phyloP scores from a whole-genome alignment of 2,113 vertebrate genomes.

The Ictalurus punctatus region DNA sequence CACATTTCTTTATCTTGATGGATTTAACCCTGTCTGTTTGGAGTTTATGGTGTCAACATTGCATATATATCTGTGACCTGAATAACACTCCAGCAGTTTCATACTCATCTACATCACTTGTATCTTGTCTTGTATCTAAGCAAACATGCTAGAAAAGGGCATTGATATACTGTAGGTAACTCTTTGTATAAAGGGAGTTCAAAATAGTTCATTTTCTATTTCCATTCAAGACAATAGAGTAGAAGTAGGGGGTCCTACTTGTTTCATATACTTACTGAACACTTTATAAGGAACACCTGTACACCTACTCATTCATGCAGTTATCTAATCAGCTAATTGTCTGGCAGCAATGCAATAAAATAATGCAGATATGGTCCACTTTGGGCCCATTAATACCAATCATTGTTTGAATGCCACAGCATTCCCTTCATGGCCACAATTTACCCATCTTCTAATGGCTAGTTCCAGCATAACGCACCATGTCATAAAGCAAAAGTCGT shows the following conservation, averaged over 20 bases:
- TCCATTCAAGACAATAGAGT: not conserved
- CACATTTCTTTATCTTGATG: slow-evolving; percentile 24
- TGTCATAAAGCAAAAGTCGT: not conserved
- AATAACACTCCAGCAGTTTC: slow-evolving; percentile 16
- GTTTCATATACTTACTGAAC: not conserved
- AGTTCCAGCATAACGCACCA: not conserved
- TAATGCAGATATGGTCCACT: not conserved
- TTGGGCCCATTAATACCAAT: too few relatives aligned
- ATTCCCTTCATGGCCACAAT: too few relatives aligned
- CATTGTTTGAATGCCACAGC: too few relatives aligned
- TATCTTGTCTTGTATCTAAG: not conserved
- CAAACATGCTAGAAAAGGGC: slow-evolving; percentile 60
- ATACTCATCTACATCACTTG: not conserved
- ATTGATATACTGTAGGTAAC: not conserved
- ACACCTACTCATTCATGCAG: not conserved
- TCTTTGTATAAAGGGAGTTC: not conserved
- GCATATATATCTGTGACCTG: slow-evolving; percentile 22
- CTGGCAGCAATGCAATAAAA: not conserved
- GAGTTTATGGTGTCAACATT: slow-evolving; percentile 56
- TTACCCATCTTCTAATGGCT: too few relatives aligned
- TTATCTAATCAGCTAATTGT: not conserved
- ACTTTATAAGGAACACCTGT: not conserved
- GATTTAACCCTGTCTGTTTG: slow-evolving; percentile 37
- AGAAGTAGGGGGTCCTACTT: not conserved
- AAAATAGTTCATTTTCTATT: not conserved